Evolutionary conservation across 2,888 invertebrate species (phyloP).

Genomic region (Eristalinus sepulchralis): DNA sequence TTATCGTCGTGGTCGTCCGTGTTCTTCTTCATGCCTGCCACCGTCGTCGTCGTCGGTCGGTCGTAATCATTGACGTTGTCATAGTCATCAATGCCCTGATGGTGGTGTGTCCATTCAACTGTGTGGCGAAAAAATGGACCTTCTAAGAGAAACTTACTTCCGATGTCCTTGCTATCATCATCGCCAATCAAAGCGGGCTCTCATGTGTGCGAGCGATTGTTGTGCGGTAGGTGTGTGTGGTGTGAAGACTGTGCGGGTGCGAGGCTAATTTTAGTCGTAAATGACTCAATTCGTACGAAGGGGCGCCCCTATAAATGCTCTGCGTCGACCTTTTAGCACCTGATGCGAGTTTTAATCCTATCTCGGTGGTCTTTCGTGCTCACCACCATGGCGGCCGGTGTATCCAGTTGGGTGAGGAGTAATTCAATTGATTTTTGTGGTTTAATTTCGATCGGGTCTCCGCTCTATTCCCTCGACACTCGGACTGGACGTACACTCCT

Average conservation of each 20-base stretch:
- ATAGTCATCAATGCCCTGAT: constrained; percentile 56
- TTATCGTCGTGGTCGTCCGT: constrained; percentile 5
- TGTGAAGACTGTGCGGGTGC: constrained; percentile 44
- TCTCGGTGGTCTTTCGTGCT: background rate
- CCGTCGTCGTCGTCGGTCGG: background rate
- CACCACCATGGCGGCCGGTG: constrained; percentile 9
- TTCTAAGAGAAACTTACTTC: constrained; percentile 67
- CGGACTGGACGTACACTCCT: constrained; percentile 9
- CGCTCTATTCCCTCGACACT: constrained; percentile 5
- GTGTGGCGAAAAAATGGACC: constrained; percentile 49
- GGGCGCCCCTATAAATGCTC: constrained; percentile 49
- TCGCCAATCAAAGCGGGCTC: constrained; percentile 43
- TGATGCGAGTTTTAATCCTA: constrained; percentile 47
- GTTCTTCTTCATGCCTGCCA: background rate
- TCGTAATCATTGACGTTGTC: background rate
- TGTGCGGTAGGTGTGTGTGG: background rate
- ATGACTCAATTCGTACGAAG: constrained; percentile 62
- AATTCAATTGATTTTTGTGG: constrained; percentile 70
- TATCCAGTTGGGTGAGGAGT: constrained; percentile 51
- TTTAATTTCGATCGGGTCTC: constrained; percentile 65
- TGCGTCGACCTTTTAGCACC: constrained; percentile 48
- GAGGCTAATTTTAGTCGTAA: constrained; percentile 67
- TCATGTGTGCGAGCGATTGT: background rate
- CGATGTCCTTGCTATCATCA: constrained; percentile 54
- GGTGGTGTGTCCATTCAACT: constrained; percentile 60